Evolutionary conservation across 2,888 invertebrate species (phyloP), one percentile per base, ranked within the genome.

Genomic region (Acanthacorydalis orientalis): DNA sequence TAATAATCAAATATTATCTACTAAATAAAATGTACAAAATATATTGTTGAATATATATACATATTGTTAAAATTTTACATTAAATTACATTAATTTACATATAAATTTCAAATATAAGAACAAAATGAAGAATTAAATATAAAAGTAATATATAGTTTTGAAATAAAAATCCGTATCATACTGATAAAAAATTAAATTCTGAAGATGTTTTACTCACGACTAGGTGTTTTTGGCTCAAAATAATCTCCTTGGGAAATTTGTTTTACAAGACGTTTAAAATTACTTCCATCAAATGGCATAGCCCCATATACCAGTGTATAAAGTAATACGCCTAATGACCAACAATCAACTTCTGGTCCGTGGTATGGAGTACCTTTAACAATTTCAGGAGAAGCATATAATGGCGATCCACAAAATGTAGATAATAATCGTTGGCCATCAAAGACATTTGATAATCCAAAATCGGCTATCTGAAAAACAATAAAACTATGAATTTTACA

Each of bases 261-360:
- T 62, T 88, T 84, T 53, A 95, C 93, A 60, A 98, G 79, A 59
- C 90, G 80, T 68, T 93, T 93, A 68, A 97, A 97, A 70, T 97
- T 95, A 52, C 92, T 90, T 51, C 97, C 97, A 69, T 97, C 97
- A 64, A 97, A 97, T 47, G 89, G 98, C 98, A 98, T 98, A 53
- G 96, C 93, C 56, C 97, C 97, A 65, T 97, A 98, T 54, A 98
- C 96, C 60, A 98, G 74, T 43, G 97, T 97, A 67, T 98, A 98
- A 9, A 98, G 74, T 43, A 98, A 74, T 44, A 98, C 97, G 48
- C 97, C 98, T 51, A 98, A 69, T 23, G 96, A 96, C 97, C 85
- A 86, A 62, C 85, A 85, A 61, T 86, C 85, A 45, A 85, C 95
- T 77, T 98, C 97, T 4, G 97, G 97, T 7, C 98, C 98, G 60